Evolutionary conservation across 2,888 invertebrate species (phyloP), one percentile per base, ranked within the genome.

Genomic region (Pecten maximus): DNA sequence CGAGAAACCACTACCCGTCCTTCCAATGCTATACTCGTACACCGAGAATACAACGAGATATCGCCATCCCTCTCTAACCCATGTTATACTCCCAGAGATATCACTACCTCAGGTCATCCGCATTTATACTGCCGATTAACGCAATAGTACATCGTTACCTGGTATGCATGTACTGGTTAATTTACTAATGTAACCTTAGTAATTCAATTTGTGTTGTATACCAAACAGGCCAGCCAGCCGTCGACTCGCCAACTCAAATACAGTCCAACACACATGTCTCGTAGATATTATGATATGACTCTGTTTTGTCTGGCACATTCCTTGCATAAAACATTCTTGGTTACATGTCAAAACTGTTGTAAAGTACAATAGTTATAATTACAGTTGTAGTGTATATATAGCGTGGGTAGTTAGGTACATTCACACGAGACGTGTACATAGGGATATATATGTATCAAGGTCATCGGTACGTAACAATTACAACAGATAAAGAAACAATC

Each of bases 301-400:
- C 23, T 28, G 74, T 28, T 74, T 74, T 35, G 28, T 74, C 74
- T 74, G 74, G 3, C 74, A 35, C 74, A 74, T 74, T 74, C 74
- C 74, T 74, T 12, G 16, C 74, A 74, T 35, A 35, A 74, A 74
- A 28, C 74, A 74, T 74, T 74, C 74, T 74, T 74, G 28, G 74
- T 74, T 74, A 74, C 74, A 74, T 74, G 35, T 74, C 74, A 74
- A 74, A 74, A 74, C 28, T 10, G 35, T 44, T 35, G 74, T 74
- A 28, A 74, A 74, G 28, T 74, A 74, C 74, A 74, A 16, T 35
- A 74, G 74, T 28, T 35, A 74, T 6, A 35, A 74, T 74, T 74
- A 28, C 74, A 35, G 35, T 12, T 35, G 15, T 35, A 35, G 12
- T 74, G 23, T 74, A 35, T 74, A 74, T 35, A 74, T 28, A 35